phyloP scores from a whole-genome alignment of 2,888 invertebrate species.

The Tipula vernalis region DNA sequence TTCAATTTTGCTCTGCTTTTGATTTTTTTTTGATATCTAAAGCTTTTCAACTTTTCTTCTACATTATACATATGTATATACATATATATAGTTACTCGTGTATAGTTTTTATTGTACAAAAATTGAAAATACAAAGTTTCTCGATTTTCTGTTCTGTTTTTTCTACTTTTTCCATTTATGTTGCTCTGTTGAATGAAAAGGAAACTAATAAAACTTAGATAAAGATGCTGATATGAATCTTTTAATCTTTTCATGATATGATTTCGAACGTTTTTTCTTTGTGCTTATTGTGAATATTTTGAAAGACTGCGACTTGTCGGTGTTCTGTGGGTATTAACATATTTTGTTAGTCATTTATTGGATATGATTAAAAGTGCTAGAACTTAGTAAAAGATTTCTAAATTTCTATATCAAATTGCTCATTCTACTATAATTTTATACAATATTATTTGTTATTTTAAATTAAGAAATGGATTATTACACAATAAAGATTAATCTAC shows the following conservation, averaged over 20 bases:
- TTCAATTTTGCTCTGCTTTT: not conserved
- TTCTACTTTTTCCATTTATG: not conserved
- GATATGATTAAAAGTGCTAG: not conserved
- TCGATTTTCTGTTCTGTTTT: not conserved
- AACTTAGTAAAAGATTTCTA: not conserved
- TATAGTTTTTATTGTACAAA: not conserved
- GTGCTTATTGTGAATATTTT: not conserved
- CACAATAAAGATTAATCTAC: no score
- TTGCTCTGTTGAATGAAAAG: not conserved
- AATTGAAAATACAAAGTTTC: not conserved
- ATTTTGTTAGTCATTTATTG: not conserved
- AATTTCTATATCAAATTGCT: no score
- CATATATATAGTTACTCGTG: not conserved
- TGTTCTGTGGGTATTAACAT: not conserved
- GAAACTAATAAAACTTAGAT: not conserved
- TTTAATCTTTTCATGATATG: not conserved
- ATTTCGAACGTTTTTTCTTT: not conserved
- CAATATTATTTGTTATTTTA: no score
- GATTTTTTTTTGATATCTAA: not conserved
- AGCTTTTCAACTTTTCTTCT: not conserved
- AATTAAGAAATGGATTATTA: no score
- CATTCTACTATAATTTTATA: no score
- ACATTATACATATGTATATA: not conserved
- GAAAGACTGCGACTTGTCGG: not conserved
- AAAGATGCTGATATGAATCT: not conserved